Conservation (phyloP, 2,797 vertebrate genomes). For the Notoglanidium macrostoma region DNA sequence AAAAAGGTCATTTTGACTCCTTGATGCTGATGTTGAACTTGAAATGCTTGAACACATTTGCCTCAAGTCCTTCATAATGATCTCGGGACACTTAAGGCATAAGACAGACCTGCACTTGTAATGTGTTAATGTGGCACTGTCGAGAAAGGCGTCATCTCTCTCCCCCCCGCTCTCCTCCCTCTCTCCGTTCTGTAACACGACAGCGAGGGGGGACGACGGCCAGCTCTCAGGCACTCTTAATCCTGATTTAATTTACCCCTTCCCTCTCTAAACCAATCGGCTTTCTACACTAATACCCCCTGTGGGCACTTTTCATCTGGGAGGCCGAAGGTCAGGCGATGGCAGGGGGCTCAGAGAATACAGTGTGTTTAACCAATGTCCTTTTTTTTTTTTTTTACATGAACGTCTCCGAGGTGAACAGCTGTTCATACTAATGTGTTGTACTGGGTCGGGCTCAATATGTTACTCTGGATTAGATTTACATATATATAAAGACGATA, state of each 20-base stretch:
- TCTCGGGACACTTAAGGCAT: neutral
- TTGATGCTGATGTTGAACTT: neutral
- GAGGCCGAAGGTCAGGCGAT: conserved; percentile 47
- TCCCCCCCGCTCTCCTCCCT: conserved; percentile 2
- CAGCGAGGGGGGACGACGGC: conserved; percentile 44
- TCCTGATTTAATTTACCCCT: conserved; percentile 83
- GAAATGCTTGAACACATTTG: conserved; percentile 7
- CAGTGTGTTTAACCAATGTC: conserved; percentile 36
- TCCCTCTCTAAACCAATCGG: conserved; percentile 56
- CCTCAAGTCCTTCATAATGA: conserved; percentile 8
- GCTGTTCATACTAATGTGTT: conserved; percentile 11
- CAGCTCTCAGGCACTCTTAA: conserved; percentile 56
- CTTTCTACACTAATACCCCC: conserved; percentile 54
- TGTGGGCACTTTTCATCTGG: conserved; percentile 49
- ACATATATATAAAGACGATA: neutral
- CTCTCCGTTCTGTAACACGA: conserved; percentile 28
- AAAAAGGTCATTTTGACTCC: conserved; percentile 74
- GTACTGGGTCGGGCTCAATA: neutral
- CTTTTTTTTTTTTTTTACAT: neutral
- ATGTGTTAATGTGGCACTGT: conserved; percentile 36
- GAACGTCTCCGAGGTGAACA: neutral
- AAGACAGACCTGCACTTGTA: conserved; percentile 1
- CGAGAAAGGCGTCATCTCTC: conserved; percentile 2
- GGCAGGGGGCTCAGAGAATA: conserved; percentile 30
- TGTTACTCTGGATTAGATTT: neutral